A percentile compares a stretch with the other conserved stretches of the same genome.
phyloP scores from a whole-genome alignment of 2,113 vertebrate species.

The Corythornis cristatus region DNA sequence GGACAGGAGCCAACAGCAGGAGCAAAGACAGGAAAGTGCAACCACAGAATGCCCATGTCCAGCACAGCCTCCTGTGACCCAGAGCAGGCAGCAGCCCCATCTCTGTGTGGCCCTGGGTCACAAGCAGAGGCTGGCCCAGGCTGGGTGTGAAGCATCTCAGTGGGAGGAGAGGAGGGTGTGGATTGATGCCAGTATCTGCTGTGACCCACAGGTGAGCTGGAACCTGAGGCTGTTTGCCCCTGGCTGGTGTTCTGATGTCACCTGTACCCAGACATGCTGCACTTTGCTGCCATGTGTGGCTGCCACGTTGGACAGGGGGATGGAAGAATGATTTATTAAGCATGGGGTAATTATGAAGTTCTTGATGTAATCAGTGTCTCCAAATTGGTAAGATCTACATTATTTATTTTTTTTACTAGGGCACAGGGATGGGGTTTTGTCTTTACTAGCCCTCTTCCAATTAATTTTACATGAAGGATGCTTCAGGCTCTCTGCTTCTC shows the following conservation, averaged over 20 bases:
- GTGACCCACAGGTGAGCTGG: neutral
- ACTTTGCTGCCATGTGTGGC: neutral
- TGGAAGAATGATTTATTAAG: conserved; percentile 11
- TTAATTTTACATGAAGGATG: conserved; percentile 11
- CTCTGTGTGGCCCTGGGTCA: neutral
- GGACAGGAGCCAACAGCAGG: neutral
- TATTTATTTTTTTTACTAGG: neutral
- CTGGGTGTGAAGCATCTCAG: neutral
- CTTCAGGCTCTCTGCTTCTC: conserved; percentile 7
- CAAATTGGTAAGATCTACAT: neutral
- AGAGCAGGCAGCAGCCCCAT: neutral
- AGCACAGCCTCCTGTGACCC: neutral
- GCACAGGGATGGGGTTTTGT: neutral
- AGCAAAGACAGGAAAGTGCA: neutral
- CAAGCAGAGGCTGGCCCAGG: neutral
- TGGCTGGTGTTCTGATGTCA: neutral
- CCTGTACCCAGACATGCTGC: neutral
- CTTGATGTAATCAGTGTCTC: neutral
- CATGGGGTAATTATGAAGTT: neutral
- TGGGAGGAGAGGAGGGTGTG: neutral
- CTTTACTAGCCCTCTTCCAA: neutral
- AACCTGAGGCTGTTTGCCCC: neutral
- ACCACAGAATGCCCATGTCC: neutral
- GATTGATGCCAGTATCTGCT: neutral
- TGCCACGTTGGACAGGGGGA: neutral